A percentile compares a stretch with the other conserved stretches of the same genome.
Conservation (phyloP, 2,113 vertebrate species). For the Heterotilapia buettikoferi region DNA sequence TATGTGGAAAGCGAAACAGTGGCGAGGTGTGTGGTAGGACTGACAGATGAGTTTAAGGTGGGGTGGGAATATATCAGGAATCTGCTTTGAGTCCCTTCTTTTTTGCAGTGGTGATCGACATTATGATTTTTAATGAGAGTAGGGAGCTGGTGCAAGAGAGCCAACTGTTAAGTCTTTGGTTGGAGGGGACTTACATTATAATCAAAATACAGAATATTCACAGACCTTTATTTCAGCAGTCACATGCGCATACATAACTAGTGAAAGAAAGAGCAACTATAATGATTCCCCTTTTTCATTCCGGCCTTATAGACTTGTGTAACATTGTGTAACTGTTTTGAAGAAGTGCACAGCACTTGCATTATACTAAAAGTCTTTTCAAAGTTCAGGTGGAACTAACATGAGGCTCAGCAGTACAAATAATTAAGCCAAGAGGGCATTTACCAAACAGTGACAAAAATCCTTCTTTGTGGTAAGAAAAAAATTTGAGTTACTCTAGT, state of each 20-base stretch:
- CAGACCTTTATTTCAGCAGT: background rate
- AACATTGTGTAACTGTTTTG: background rate
- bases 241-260: background rate
- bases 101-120: background rate
- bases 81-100: background rate
- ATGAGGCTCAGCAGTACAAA: background rate
- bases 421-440: background rate
- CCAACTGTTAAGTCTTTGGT: background rate
- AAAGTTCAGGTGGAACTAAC: background rate
- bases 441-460: background rate
- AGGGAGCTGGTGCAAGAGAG: background rate
- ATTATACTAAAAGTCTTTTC: background rate
- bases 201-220: background rate
- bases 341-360: background rate
- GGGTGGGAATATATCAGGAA: background rate
- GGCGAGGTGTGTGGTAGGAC: background rate
- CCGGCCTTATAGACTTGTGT: background rate
- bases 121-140: background rate
- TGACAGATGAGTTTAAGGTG: background rate
- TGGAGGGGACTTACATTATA: background rate
- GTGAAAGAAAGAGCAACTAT: background rate
- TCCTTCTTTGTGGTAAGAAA: background rate
- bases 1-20: background rate
- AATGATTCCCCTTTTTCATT: background rate
- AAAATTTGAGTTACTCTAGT: background rate